These are phyloP conservation scores for Hirtodrosophila histrioides DNA, from an alignment of 2,888 invertebrate genomes.

Conservation along the genomic window DNA sequence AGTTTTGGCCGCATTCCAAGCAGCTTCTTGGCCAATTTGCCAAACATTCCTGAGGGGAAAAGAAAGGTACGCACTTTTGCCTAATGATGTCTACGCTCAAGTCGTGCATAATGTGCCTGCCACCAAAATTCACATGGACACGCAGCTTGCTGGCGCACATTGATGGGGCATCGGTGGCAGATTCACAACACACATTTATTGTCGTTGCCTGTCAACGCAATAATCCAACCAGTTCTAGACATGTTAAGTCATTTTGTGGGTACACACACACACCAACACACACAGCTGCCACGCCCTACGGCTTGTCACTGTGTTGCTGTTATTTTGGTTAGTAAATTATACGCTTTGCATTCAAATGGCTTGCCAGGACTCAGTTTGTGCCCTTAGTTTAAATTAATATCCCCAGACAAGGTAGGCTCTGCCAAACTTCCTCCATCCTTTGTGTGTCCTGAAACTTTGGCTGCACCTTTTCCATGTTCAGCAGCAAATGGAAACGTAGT, in stretches of 20 bases:
- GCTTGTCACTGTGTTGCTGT: constrained; percentile 6
- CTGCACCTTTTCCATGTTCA: constrained; percentile 7
- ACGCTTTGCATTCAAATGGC: constrained; percentile 59
- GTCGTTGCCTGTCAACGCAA: constrained; percentile 60
- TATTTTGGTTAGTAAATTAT: constrained; percentile 57
- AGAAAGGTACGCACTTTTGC: constrained; percentile 38
- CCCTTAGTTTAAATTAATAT: constrained; percentile 71
- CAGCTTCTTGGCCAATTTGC: constrained; percentile 48
- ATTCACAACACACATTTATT: constrained; percentile 21
- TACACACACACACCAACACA: constrained; percentile 18
- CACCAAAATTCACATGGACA: constrained; percentile 30
- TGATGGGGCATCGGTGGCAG: constrained; percentile 34
- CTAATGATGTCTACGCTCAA: constrained; percentile 66
- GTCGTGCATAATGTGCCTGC: constrained; percentile 48
- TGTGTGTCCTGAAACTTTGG: constrained; percentile 12
- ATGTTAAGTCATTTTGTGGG: constrained; percentile 72
- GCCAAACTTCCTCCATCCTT: constrained; percentile 3
- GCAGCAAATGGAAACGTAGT: too few relatives aligned
- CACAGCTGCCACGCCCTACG: constrained; percentile 23
- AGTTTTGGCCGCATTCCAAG: constrained; percentile 8
- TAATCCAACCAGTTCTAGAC: constrained; percentile 68
- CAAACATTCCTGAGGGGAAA: constrained; percentile 32
- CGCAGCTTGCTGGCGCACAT: constrained; percentile 41
- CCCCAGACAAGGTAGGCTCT: constrained; percentile 36
- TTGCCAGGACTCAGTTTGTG: constrained; percentile 26